Conservation (phyloP, 2,113 vertebrate genomes). For the Prietella phreatophila region DNA sequence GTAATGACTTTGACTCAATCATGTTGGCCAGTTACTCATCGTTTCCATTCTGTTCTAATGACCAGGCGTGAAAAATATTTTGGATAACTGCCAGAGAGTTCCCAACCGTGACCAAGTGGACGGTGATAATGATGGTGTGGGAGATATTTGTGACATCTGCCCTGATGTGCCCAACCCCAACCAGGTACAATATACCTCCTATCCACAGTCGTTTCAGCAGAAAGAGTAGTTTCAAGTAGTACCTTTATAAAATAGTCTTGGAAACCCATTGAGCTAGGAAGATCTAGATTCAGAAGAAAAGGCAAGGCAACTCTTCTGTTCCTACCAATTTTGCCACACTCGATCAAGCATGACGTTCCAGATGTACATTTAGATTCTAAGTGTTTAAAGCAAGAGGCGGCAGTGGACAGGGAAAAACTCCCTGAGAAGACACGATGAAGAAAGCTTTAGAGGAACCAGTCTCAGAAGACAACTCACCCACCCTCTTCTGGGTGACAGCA, state of each 20-base stretch:
- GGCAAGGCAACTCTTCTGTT: background rate
- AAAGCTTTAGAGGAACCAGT: too few relatives aligned
- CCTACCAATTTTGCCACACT: background rate
- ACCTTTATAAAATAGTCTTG: background rate
- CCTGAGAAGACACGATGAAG: background rate
- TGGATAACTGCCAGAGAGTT: conserved; percentile 90
- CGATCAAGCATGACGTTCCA: background rate
- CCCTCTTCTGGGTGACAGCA: too few relatives aligned
- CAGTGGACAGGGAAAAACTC: background rate
- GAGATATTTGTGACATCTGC: conserved; percentile 94
- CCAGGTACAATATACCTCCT: conserved; percentile 76
- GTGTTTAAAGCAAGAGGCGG: background rate
- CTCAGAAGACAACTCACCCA: too few relatives aligned
- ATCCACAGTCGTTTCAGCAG: background rate
- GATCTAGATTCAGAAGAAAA: background rate
- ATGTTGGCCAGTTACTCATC: background rate
- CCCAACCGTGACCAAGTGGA: conserved; percentile 86
- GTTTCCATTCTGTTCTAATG: conserved; percentile 36
- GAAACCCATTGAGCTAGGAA: background rate
- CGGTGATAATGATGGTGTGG: conserved; percentile 87
- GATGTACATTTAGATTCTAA: background rate
- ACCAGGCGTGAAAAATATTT: conserved; percentile 86
- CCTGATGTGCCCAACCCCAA: conserved; percentile 89
- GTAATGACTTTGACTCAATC: background rate
- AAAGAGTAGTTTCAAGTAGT: conserved; percentile 10